phyloP scores from a whole-genome alignment of 1,140 invertebrate genomes.

The Bombus superbus region DNA sequence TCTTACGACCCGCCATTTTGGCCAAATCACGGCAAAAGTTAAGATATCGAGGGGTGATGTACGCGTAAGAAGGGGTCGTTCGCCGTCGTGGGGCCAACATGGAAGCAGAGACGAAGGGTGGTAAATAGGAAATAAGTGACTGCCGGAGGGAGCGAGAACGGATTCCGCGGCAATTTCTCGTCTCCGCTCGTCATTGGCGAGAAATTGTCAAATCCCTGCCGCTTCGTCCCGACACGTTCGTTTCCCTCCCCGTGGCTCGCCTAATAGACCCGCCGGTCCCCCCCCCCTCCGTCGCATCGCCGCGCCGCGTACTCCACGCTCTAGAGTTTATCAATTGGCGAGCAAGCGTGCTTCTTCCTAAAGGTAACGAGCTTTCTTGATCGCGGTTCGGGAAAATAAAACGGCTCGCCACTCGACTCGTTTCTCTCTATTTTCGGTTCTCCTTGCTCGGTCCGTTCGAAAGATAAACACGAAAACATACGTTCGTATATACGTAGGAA shows the following conservation, averaged over 20 bases:
- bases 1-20: conserved; percentile 78
- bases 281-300: too few relatives aligned
- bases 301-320: too few relatives aligned
- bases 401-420: conserved; percentile 23
- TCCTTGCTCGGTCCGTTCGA: neutral
- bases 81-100: conserved; percentile 26
- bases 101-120: conserved; percentile 64
- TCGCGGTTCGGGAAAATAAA: conserved; percentile 58
- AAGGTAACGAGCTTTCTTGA: conserved; percentile 61
- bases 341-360: conserved; percentile 29
- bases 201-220: conserved; percentile 79
- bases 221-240: conserved; percentile 47
- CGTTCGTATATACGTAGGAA: neutral
- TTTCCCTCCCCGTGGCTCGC: conserved; percentile 1
- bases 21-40: conserved; percentile 65
- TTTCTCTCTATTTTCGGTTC: conserved; percentile 2
- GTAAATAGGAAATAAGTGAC: conserved; percentile 82
- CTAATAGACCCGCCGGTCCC: conserved; percentile 11
- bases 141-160: conserved; percentile 78
- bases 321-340: conserved; percentile 26
- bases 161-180: conserved; percentile 82
- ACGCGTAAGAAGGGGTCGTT: conserved; percentile 64
- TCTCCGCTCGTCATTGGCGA: conserved; percentile 79
- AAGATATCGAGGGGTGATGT: conserved; percentile 69
- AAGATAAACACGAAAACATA: neutral